These are phyloP conservation scores for Anadara kagoshimensis DNA, from an alignment of 1,140 invertebrate species.

Conservation along the genomic window DNA sequence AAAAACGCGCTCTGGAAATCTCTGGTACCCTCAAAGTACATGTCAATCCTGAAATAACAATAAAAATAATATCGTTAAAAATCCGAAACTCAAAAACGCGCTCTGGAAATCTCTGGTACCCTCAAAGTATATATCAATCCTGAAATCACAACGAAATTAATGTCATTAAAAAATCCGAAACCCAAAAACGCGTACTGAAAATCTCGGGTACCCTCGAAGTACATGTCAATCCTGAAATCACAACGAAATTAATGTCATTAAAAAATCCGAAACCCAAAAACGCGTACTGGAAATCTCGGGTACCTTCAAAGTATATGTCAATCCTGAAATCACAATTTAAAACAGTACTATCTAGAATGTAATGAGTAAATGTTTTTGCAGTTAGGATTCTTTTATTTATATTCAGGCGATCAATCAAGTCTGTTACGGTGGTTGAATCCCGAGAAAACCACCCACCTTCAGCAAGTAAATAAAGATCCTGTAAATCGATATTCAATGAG, in stretches of 20 bases:
- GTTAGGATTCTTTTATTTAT: too few relatives aligned
- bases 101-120: slow-evolving; percentile 19
- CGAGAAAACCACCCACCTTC: too few relatives aligned
- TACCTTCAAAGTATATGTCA: slow-evolving; percentile 27
- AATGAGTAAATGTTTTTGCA: too few relatives aligned
- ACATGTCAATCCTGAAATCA: slow-evolving; percentile 20
- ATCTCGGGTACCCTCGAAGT: slow-evolving; percentile 26
- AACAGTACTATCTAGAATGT: too few relatives aligned
- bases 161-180: slow-evolving; percentile 5
- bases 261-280: too few relatives aligned
- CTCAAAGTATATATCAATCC: slow-evolving; percentile 32
- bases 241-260: too few relatives aligned
- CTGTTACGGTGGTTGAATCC: neutral
- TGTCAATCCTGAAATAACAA: slow-evolving; percentile 13
- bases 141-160: neutral
- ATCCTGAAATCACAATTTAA: too few relatives aligned
- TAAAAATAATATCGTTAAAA: neutral
- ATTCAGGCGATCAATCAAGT: too few relatives aligned
- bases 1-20: slow-evolving; percentile 19
- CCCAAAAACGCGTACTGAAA: slow-evolving; percentile 11
- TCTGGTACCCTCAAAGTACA: slow-evolving; percentile 27
- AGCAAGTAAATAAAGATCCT: too few relatives aligned
- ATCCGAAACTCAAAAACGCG: slow-evolving; percentile 5
- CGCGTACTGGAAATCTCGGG: slow-evolving; percentile 14
- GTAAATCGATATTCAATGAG: too few relatives aligned